Base-by-base conservation (phyloP, 2,888 invertebrate genomes). In the Dexiosoma caninum region DNA sequence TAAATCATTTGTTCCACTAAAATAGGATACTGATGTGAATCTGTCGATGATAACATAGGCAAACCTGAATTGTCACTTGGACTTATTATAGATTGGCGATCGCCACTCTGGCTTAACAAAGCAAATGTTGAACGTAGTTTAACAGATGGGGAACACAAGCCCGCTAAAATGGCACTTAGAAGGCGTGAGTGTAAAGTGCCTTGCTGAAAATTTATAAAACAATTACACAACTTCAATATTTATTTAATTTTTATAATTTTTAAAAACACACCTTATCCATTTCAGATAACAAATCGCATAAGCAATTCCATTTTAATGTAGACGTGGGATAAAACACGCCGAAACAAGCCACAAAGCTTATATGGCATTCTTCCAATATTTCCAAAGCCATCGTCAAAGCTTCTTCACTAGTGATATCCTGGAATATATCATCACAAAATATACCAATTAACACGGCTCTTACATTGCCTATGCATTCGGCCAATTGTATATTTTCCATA, bases 271-370 rank as follows among this genome's bases (percentile, higher is more conserved):
- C 94, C 90, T 94, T 94, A 78, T 93, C 93, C 86, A 93, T 93
- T 87, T 94, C 92, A 30, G 92, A 92, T n/a, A 97, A 90, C 78
- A 96, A 89, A 85, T 96, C 95, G 88, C 97, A 97, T 0, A 98
- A 91, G 86, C 96, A 96, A 83, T 95, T 95, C 98, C 98, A 98
- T 88, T 98, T 98, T 64, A 98, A 91, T 67, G 94, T 94, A 0
- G 96, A 95, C 0, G 97, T 98, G 0, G 98, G 98, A 90, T 97
- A 98, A 91, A 99, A 98, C 0, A 97, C 97, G 89, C 98, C 97
- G 87, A 97, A 98, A 87, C 98, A 97, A 2, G 95, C 92, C 1
- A 96, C 95, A 87, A 97, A 96, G 1, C 98, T 97, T 69, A 94
- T 93, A 84, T 98, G 97, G 74, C 97, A 97, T 89, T 98, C 98